phyloP scores from a whole-genome alignment of 2,888 invertebrate species.

The Cartodere bifasciata region DNA sequence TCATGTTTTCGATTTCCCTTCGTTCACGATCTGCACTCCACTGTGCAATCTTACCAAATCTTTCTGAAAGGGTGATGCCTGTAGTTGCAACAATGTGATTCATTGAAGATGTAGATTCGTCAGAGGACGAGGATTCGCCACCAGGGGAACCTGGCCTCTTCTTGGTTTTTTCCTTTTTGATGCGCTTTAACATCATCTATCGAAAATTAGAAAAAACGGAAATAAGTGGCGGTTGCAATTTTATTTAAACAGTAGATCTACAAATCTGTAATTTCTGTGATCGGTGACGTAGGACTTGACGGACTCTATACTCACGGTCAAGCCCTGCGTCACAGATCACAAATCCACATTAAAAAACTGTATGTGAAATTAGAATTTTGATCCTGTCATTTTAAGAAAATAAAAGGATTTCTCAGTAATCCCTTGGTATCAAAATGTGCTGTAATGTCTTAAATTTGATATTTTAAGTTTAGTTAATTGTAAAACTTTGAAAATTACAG shows the following conservation, averaged over 20 bases:
- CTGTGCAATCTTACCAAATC: slow-evolving; percentile 86
- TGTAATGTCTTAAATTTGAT: no score
- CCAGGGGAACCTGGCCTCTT: slow-evolving; percentile 35
- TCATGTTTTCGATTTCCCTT: slow-evolving; percentile 76
- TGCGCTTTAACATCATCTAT: slow-evolving; percentile 30
- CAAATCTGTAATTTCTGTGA: neutral
- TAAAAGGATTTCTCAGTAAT: no score
- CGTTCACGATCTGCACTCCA: slow-evolving; percentile 68
- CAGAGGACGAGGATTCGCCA: slow-evolving; percentile 43
- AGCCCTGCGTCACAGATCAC: no score
- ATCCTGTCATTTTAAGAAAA: no score
- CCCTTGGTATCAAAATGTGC: no score
- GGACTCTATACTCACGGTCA: no score
- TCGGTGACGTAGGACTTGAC: no score
- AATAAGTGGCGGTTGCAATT: neutral
- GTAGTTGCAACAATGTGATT: slow-evolving; percentile 50
- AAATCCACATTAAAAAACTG: no score
- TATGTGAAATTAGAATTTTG: no score
- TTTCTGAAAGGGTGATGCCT: slow-evolving; percentile 65
- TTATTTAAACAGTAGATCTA: neutral
- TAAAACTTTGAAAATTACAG: no score
- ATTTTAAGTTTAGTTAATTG: no score
- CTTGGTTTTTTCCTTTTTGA: slow-evolving; percentile 32
- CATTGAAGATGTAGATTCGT: slow-evolving; percentile 43
- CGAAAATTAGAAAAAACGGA: slow-evolving; percentile 6